Percentiles rank a stretch among this genome's conserved stretches.
phyloP scores from a whole-genome alignment of 2,113 vertebrate genomes.

The Notarius quadriscutis region DNA sequence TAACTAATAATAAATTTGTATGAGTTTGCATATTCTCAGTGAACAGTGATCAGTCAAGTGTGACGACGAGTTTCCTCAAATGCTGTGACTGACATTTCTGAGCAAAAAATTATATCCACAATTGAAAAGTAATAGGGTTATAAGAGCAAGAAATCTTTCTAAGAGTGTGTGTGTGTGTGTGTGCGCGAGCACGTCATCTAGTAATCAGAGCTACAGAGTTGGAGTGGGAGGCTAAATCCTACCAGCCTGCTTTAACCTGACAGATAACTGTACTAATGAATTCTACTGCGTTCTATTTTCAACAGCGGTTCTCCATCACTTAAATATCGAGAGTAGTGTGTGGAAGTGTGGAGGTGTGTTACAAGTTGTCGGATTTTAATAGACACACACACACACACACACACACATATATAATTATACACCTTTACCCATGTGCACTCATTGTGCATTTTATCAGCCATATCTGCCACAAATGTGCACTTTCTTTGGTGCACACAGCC shows the following conservation, averaged over 20 bases:
- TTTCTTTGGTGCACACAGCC: background rate
- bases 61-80: background rate
- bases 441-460: background rate
- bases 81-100: background rate
- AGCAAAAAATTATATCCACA: background rate
- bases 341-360: background rate
- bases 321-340: background rate
- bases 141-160: background rate
- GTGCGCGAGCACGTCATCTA: background rate
- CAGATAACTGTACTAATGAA: background rate
- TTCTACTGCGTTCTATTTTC: background rate
- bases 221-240: slow-evolving; percentile 6
- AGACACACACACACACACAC: background rate
- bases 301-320: background rate
- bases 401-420: background rate
- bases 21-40: background rate
- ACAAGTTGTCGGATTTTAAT: background rate
- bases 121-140: background rate
- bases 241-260: background rate
- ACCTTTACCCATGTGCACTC: background rate
- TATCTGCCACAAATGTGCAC: background rate
- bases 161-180: background rate
- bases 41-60: background rate
- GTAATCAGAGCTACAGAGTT: background rate
- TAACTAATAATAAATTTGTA: too few relatives aligned